Percentiles rank a stretch among this genome's conserved stretches.
These are phyloP conservation scores for Cettia cetti DNA, from an alignment of 2,113 vertebrate species.

Conservation along the genomic window DNA sequence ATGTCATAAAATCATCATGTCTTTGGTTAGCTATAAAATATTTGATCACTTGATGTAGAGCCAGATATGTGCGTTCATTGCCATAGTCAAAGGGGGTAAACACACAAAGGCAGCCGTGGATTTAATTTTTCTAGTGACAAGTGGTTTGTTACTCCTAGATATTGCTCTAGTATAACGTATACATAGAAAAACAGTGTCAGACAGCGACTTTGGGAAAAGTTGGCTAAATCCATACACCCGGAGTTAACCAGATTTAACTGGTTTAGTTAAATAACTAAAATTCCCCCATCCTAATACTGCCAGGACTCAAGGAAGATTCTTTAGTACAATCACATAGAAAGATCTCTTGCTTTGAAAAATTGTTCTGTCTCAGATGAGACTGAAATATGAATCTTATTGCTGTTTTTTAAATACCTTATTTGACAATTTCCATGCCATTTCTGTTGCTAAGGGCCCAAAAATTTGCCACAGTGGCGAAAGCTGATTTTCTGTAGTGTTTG, in stretches of 20 bases:
- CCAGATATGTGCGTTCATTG: neutral
- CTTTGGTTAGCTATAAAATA: neutral
- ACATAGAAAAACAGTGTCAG: neutral
- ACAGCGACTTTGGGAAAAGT: neutral
- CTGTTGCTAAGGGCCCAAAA: neutral
- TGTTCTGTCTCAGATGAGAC: neutral
- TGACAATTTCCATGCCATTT: neutral
- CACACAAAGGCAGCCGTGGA: neutral
- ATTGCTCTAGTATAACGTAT: neutral
- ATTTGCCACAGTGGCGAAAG: neutral
- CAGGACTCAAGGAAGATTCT: neutral
- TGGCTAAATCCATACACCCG: neutral
- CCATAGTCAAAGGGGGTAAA: neutral
- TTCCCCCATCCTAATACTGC: neutral
- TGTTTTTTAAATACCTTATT: neutral
- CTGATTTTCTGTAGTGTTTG: neutral
- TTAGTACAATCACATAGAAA: neutral
- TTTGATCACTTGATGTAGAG: neutral
- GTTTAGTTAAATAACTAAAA: neutral
- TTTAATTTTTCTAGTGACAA: neutral
- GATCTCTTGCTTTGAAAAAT: neutral
- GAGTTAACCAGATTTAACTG: neutral
- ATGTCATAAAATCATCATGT: neutral
- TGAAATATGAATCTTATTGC: neutral
- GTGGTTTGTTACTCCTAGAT: neutral